Percentiles rank a stretch among this genome's conserved stretches.
These are phyloP conservation scores for Sander lucioperca DNA, from an alignment of 2,113 vertebrate genomes.

Conservation along the genomic window DNA sequence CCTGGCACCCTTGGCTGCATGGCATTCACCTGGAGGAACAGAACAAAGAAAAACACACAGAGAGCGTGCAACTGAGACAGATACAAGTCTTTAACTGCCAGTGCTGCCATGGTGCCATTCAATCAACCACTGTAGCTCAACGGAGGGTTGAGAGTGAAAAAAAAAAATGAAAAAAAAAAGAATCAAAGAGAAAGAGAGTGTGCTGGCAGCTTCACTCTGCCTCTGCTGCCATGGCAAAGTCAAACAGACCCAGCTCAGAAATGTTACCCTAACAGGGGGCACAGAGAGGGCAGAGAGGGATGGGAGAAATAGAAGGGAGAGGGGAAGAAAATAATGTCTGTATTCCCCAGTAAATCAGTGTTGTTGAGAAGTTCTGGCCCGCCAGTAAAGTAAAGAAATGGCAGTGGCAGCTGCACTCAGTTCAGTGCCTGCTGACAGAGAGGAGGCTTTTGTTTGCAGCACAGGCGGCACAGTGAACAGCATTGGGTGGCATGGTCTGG, in stretches of 20 bases:
- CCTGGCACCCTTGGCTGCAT: constrained; percentile 82
- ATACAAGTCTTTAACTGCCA: constrained; percentile 51
- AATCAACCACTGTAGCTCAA: constrained; percentile 33
- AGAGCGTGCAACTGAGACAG: constrained; percentile 39
- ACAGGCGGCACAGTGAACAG: constrained; percentile 46
- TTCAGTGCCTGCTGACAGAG: constrained; percentile 73
- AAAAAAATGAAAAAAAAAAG: constrained; percentile 11
- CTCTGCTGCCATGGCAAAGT: constrained; percentile 59
- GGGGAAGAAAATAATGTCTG: constrained; percentile 49
- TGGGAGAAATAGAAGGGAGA: constrained; percentile 3
- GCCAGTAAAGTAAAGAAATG: constrained; percentile 46
- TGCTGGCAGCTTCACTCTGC: constrained; percentile 50
- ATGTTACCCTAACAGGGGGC: constrained; percentile 46
- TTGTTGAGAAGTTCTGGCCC: constrained; percentile 53
- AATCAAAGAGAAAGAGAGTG: constrained; percentile 42
- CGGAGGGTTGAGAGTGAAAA: constrained; percentile 29
- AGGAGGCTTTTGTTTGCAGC: constrained; percentile 58
- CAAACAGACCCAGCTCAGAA: constrained; percentile 59
- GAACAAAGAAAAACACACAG: neutral
- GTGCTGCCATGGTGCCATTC: constrained; percentile 36
- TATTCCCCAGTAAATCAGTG: constrained; percentile 68
- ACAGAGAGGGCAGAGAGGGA: constrained; percentile 36
- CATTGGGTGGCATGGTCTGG: constrained; percentile 53
- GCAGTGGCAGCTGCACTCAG: constrained; percentile 77
- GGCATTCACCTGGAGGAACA: constrained; percentile 73